A percentile compares a stretch with the other conserved stretches of the same genome.
phyloP scores from a whole-genome alignment of 2,113 vertebrate genomes.

The Xiphophorus maculatus region DNA sequence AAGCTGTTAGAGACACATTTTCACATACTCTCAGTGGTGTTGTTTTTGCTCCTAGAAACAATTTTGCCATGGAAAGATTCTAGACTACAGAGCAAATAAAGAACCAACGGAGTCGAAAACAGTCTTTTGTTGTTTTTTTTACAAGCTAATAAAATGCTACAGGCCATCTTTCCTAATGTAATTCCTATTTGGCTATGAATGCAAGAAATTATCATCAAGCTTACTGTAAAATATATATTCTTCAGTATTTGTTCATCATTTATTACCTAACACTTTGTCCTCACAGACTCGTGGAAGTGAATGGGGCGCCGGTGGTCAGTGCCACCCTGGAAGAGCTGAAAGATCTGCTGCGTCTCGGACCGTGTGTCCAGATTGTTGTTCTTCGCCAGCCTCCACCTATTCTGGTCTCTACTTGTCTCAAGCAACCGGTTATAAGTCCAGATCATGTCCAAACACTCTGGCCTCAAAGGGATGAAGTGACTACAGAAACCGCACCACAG shows the following conservation, averaged over 20 bases:
- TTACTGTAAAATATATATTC: constrained; percentile 18
- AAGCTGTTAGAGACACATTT: background rate
- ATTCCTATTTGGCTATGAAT: constrained; percentile 23
- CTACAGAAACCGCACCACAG: constrained; percentile 48
- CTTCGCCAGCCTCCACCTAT: constrained; percentile 60
- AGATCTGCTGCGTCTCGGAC: constrained; percentile 57
- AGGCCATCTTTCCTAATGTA: constrained; percentile 12
- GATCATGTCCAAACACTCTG: constrained; percentile 14
- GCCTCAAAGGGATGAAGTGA: constrained; percentile 24
- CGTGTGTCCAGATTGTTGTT: constrained; percentile 67
- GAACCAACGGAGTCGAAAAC: constrained; percentile 31
- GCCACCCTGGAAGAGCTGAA: constrained; percentile 64
- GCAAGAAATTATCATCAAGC: constrained; percentile 19
- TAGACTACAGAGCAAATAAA: constrained; percentile 22
- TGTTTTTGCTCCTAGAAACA: constrained; percentile 20
- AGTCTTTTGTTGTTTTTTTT: constrained; percentile 43
- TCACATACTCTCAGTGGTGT: background rate
- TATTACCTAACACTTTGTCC: background rate
- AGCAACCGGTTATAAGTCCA: constrained; percentile 22
- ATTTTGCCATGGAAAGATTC: constrained; percentile 14
- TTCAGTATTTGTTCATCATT: constrained; percentile 7
- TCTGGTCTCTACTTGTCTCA: constrained; percentile 20
- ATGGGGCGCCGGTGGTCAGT: constrained; percentile 67
- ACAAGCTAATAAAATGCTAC: constrained; percentile 41
- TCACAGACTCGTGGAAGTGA: constrained; percentile 75